Percentiles rank a stretch among this genome's conserved stretches.
These are phyloP conservation scores for Orchesella flavescens DNA, from an alignment of 2,888 invertebrate species.

Conservation along the genomic window DNA sequence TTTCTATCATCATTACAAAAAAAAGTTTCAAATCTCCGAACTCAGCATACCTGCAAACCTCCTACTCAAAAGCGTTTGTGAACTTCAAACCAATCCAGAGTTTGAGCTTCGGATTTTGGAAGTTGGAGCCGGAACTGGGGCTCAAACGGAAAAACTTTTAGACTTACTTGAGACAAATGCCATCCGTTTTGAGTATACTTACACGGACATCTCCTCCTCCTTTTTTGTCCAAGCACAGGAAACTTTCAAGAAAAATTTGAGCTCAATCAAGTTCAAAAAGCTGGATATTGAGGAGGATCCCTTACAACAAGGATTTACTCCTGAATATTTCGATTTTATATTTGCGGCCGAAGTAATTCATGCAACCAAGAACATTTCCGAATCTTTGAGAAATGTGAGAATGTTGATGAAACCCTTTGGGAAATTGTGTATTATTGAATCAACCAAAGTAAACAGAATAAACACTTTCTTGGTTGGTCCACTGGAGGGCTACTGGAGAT, in stretches of 20 bases:
- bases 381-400: conserved; percentile 28
- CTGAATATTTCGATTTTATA: conserved; percentile 39
- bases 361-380: conserved; percentile 33
- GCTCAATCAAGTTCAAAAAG: conserved; percentile 7
- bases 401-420: conserved; percentile 21
- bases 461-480: conserved; percentile 44
- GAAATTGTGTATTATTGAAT: conserved; percentile 28
- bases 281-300: conserved; percentile 50
- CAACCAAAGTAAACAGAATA: neutral
- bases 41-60: too few relatives aligned
- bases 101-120: conserved; percentile 9
- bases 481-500: conserved; percentile 55
- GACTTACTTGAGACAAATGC: too few relatives aligned
- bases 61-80: too few relatives aligned
- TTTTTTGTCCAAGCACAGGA: conserved; percentile 32
- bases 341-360: conserved; percentile 51
- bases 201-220: conserved; percentile 37
- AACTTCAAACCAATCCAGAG: too few relatives aligned
- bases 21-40: too few relatives aligned
- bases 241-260: neutral
- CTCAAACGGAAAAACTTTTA: too few relatives aligned
- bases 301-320: conserved; percentile 41
- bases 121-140: conserved; percentile 36
- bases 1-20: too few relatives aligned
- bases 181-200: conserved; percentile 46